Conservation (phyloP, 2,797 vertebrate genomes). For the Bovichtus diacanthus region DNA sequence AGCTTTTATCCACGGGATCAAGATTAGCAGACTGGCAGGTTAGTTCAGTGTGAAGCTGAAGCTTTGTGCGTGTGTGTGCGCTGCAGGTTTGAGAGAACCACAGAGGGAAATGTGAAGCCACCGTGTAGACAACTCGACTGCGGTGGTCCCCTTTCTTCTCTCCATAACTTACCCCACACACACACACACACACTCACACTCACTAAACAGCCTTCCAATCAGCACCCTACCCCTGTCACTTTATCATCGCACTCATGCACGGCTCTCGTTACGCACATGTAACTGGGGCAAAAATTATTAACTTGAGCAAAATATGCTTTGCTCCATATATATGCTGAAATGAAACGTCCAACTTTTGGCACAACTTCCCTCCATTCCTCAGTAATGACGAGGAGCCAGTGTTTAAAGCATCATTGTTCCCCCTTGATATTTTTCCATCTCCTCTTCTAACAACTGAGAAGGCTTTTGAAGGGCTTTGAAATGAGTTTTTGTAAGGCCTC, state of each 20-base stretch:
- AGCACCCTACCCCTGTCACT: conserved; percentile 58
- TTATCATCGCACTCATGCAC: conserved; percentile 61
- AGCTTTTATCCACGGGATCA: conserved; percentile 13
- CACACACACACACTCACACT: conserved; percentile 41
- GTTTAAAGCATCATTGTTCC: conserved; percentile 63
- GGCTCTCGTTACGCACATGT: conserved; percentile 63
- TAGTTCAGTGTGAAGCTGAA: neutral
- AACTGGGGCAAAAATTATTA: conserved; percentile 63
- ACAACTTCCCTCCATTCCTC: conserved; percentile 53
- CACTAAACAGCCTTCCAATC: conserved; percentile 51
- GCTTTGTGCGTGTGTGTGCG: neutral
- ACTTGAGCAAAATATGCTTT: conserved; percentile 63
- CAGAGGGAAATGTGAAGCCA: conserved; percentile 75
- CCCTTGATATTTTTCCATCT: conserved; percentile 68
- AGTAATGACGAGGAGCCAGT: conserved; percentile 59
- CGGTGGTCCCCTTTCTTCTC: conserved; percentile 81
- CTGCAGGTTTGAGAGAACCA: conserved; percentile 68
- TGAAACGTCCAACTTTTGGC: conserved; percentile 65
- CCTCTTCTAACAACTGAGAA: conserved; percentile 55
- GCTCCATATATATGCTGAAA: conserved; percentile 58
- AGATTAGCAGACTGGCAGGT: conserved; percentile 17
- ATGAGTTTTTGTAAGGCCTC: conserved; percentile 37
- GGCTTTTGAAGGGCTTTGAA: conserved; percentile 59
- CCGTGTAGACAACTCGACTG: conserved; percentile 74
- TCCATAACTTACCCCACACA: conserved; percentile 58